Evolutionary conservation across 1,140 invertebrate species (phyloP), one percentile per base, ranked within the genome.

Genomic region (Sipha flava): DNA sequence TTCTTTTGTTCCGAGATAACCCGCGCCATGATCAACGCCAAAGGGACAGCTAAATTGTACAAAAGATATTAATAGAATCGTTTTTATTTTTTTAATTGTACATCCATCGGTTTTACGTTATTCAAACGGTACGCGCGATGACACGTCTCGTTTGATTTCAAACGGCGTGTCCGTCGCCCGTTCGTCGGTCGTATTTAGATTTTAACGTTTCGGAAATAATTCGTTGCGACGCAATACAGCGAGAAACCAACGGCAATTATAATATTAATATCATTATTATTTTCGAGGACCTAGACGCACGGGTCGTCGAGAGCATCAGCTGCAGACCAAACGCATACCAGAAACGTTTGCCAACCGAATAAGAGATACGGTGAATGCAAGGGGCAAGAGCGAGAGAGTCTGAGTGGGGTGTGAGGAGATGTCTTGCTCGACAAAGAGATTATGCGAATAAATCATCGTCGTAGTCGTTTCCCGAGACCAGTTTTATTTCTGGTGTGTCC

Each of bases 371-470:
- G 23, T 18, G n/a, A 7, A 23, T 5, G n/a, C n/a, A 23, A 16
- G n/a, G 0, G 3, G 26, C 29, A 12, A 31, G 23, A 9, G 14
- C 0, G 23, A 70, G 66, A 68, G 6, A 47, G 40, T 26, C 3
- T 62, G 29, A 62, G 31, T 23, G 16, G 40, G 43, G 40, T 29
- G 43, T 26, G 23, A 26, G 29, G 29, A 37, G 45, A 29, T 43
- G 18, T 72, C 29, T 49, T 49, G 31, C 34, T 72, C 14, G 70
- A 73, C 49, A 72, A 72, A 72, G 40, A 75, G 31, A 77, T 75
- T 52, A 54, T 43, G 49, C 73, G 34, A 57, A 77, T 77, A 77
- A 77, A 57, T 77, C 73, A 59, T 77, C 66, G 66, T 70, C 47
- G 26, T 34, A 21, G 73, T 77, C 73, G 70, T 75, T 75, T 47